Evolutionary conservation across 2,797 vertebrate species (phyloP), one percentile per base, ranked within the genome.

Genomic region (Choloepus didactylus): DNA sequence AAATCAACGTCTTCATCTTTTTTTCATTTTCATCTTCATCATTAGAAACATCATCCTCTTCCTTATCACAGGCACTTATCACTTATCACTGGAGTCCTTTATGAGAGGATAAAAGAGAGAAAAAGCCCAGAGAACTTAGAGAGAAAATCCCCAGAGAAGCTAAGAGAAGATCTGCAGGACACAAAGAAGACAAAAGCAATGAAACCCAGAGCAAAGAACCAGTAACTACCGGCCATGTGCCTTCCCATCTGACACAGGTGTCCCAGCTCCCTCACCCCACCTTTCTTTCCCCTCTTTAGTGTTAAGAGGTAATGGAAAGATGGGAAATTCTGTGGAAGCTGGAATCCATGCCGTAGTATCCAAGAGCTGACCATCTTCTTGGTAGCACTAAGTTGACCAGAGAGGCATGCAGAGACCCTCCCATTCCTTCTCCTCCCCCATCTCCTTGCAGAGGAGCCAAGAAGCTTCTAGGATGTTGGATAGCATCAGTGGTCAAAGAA

Each of bases 21-120:
- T 31, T 72, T 69, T 29, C 9, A 83, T 79, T 90, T 87, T 92
- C 54, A 87, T 95, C 16, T 90, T 92, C 21, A 76, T 93, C 92
- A 84, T 31, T n/a, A 92, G n/a, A 3, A 66, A 70, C 2, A 38
- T 84, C 1, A 25, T 80, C 31, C n/a, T 87, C 9, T 86, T 18
- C 31, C 59, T 87, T 54, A 92, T 62, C 67, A 81, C 46, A 90
- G 38, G 21, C 6, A 85, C 60, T 81, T 35, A 35, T 35, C 35
- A 35, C 35, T 35, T 35, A 35, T n/a, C 35, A 70, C 46, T 49
- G 46, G 46, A 49, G 46, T 10, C 46, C 46, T 49, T 49, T 49
- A 49, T 6, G 46, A 49, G 46, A 10, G 10, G 10, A 49, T 10
- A 49, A 49, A 49, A 49, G 46, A 49, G 6, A 6, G 46, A 49